A percentile compares a stretch with the other conserved stretches of the same genome.
Conservation (phyloP, 2,113 vertebrate species). For the Stigmatopora argus region DNA sequence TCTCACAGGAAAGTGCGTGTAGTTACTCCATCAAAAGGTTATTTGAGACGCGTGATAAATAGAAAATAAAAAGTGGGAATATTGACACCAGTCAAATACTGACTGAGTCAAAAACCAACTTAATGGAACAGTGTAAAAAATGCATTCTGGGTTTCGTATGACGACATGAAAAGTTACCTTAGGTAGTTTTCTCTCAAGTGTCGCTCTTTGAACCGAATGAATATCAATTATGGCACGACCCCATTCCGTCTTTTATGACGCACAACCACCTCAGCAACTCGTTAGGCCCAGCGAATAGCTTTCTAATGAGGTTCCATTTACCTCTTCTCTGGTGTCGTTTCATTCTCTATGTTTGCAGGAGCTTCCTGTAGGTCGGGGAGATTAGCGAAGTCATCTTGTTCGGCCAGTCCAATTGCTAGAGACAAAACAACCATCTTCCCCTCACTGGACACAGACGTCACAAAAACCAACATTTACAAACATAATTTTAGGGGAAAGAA, state of each 20-base stretch:
- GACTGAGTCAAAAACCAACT: not conserved
- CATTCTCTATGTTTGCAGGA: conserved; percentile 83
- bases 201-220: not conserved
- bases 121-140: not conserved
- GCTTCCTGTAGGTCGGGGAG: conserved; percentile 96
- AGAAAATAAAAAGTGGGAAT: not conserved
- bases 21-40: not conserved
- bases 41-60: not conserved
- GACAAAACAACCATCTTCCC: conserved; percentile 99
- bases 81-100: not conserved
- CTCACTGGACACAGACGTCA: conserved; percentile 78
- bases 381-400: conserved; percentile 99
- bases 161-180: conserved; percentile 1
- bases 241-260: conserved; percentile 15
- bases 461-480: conserved; percentile 21
- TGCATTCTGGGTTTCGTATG: not conserved
- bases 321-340: conserved; percentile 90
- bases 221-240: conserved; percentile 4
- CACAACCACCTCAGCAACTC: conserved; percentile 1
- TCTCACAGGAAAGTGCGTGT: too few relatives aligned
- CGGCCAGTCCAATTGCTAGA: conserved; percentile 95
- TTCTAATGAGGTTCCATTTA: conserved; percentile 57
- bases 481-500: conserved; percentile 31
- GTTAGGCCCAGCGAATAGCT: conserved; percentile 2
- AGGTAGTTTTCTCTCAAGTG: conserved; percentile 1